A percentile compares a stretch with the other conserved stretches of the same genome.
Conservation (phyloP, 2,113 vertebrate genomes). For the Phylloscopus trochiloides region DNA sequence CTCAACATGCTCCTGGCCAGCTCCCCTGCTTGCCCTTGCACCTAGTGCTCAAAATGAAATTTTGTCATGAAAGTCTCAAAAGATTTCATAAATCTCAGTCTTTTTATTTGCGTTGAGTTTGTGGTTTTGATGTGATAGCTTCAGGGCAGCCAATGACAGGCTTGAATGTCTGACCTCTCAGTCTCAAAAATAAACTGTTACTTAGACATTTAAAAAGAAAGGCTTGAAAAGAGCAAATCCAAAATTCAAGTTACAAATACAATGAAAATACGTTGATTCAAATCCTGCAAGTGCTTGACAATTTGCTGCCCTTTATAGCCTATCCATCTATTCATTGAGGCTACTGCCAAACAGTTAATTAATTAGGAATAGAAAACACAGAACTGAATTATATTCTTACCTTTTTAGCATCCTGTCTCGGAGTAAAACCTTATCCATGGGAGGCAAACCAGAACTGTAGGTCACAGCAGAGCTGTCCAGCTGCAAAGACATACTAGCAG, state of each 20-base stretch:
- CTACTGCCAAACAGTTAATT: not conserved
- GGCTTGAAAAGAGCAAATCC: not conserved
- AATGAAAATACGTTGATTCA: not conserved
- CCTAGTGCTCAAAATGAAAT: not conserved
- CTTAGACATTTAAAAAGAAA: not conserved
- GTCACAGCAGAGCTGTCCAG: not conserved
- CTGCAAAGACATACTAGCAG: not conserved
- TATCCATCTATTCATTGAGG: not conserved
- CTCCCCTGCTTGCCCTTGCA: not conserved
- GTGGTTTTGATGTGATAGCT: not conserved
- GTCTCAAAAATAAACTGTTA: not conserved
- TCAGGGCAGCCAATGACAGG: not conserved
- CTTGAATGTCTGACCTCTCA: not conserved
- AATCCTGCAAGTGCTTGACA: not conserved
- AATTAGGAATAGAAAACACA: not conserved
- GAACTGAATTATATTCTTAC: not conserved
- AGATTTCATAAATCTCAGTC: not conserved
- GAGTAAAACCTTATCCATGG: not conserved
- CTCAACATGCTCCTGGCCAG: not conserved
- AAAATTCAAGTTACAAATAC: not conserved
- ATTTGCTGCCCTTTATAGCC: not conserved
- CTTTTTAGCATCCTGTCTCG: not conserved
- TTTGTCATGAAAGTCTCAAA: not conserved
- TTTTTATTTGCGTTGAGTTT: not conserved
- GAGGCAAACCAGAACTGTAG: not conserved